phyloP scores from a whole-genome alignment of 2,113 vertebrate genomes.

The Myodes glareolus region DNA sequence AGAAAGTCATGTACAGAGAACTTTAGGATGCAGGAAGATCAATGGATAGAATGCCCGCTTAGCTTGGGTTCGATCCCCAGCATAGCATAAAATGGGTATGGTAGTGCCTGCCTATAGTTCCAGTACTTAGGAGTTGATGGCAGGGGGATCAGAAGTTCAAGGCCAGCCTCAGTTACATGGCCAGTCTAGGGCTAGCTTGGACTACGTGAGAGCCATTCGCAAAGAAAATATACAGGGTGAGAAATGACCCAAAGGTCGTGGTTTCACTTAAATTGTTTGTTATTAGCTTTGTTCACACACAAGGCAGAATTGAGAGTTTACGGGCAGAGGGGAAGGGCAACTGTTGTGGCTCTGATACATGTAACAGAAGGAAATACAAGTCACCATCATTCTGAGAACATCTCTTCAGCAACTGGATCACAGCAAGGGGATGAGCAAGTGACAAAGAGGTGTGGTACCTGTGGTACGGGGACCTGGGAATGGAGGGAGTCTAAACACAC shows the following conservation, averaged over 20 bases:
- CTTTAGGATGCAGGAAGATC: background rate
- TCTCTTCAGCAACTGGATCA: background rate
- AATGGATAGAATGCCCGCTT: background rate
- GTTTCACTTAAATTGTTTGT: background rate
- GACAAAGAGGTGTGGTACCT: background rate
- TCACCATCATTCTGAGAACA: background rate
- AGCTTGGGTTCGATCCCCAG: background rate
- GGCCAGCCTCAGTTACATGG: too few relatives aligned
- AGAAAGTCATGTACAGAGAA: background rate
- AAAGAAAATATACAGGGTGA: background rate
- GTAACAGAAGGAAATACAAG: background rate
- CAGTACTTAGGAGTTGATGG: too few relatives aligned
- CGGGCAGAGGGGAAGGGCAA: background rate
- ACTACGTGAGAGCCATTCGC: background rate
- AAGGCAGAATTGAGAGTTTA: background rate
- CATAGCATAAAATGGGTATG: too few relatives aligned
- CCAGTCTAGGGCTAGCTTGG: background rate
- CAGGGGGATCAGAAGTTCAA: too few relatives aligned
- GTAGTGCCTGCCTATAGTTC: too few relatives aligned
- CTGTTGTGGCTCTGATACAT: background rate
- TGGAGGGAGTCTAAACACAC: background rate
- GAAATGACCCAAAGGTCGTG: background rate
- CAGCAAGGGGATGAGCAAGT: background rate
- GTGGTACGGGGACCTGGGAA: rapidly evolving
- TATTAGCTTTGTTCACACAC: background rate